A percentile compares a stretch with the other conserved stretches of the same genome.
These are phyloP conservation scores for Gymnarchus niloticus DNA, from an alignment of 2,113 vertebrate genomes.

Conservation along the genomic window DNA sequence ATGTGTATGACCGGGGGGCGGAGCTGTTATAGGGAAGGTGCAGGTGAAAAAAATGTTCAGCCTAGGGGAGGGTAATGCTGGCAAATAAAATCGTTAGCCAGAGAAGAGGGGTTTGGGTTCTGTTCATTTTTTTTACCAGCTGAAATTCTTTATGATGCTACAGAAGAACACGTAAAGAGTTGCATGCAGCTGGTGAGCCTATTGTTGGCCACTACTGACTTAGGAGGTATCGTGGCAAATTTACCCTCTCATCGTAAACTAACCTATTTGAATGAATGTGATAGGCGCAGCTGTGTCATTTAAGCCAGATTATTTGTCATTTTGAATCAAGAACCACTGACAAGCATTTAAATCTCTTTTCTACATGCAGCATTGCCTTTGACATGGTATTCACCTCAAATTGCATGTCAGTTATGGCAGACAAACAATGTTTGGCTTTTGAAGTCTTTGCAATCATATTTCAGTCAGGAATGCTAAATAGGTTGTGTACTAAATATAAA, in stretches of 20 bases:
- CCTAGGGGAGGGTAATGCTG: no score
- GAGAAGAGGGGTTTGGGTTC: no score
- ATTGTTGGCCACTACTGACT: no score
- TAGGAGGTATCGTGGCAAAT: neutral
- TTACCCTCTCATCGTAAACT: neutral
- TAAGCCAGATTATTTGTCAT: neutral
- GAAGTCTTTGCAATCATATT: neutral
- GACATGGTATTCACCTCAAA: slow-evolving; percentile 13
- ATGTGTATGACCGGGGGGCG: no score
- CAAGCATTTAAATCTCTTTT: slow-evolving; percentile 8
- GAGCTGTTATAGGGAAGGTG: no score
- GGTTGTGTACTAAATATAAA: neutral
- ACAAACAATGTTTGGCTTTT: neutral
- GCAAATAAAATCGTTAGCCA: no score
- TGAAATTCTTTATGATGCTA: no score
- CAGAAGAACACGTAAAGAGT: no score
- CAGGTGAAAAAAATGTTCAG: no score
- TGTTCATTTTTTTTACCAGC: no score
- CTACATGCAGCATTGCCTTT: neutral
- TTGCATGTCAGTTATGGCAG: neutral
- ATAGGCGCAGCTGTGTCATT: neutral
- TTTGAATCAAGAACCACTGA: neutral
- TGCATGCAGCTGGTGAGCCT: neutral
- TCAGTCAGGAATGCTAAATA: neutral
- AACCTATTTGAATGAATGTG: neutral